Evolutionary conservation across 2,888 invertebrate genomes (phyloP).

Genomic region (Quadriops clusia): DNA sequence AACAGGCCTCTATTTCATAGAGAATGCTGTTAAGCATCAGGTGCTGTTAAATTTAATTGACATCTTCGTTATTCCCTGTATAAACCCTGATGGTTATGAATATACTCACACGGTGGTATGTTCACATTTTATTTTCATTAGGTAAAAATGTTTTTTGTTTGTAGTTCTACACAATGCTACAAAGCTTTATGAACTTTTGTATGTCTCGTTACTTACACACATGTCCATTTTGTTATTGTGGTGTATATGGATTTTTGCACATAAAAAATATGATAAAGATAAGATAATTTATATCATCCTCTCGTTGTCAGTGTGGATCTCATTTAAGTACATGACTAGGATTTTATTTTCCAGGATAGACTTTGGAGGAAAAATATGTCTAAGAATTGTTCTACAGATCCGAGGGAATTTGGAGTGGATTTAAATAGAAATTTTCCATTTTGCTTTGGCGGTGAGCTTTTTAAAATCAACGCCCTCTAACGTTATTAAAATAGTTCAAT

Average conservation of each 20-base stretch:
- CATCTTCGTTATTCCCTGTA: slow-evolving; percentile 21
- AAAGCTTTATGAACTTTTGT: no score
- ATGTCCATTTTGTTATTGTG: no score
- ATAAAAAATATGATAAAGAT: no score
- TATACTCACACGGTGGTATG: slow-evolving; percentile 18
- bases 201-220: no score
- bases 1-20: slow-evolving; percentile 19
- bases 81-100: slow-evolving; percentile 23
- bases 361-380: slow-evolving; percentile 21
- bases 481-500: not conserved
- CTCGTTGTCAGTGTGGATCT: no score
- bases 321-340: not conserved
- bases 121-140: not conserved
- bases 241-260: no score
- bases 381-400: slow-evolving; percentile 10
- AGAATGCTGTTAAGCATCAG: slow-evolving; percentile 14
- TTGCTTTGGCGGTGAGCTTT: slow-evolving; percentile 18
- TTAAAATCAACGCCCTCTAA: not conserved
- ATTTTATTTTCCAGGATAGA: slow-evolving; percentile 13
- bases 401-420: slow-evolving; percentile 19
- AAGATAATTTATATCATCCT: no score
- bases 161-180: no score
- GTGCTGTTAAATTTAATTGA: slow-evolving; percentile 16
- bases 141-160: not conserved
- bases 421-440: slow-evolving; percentile 21